Evolutionary conservation across 2,888 invertebrate species (phyloP).

Genomic region (Drosophila rubida): DNA sequence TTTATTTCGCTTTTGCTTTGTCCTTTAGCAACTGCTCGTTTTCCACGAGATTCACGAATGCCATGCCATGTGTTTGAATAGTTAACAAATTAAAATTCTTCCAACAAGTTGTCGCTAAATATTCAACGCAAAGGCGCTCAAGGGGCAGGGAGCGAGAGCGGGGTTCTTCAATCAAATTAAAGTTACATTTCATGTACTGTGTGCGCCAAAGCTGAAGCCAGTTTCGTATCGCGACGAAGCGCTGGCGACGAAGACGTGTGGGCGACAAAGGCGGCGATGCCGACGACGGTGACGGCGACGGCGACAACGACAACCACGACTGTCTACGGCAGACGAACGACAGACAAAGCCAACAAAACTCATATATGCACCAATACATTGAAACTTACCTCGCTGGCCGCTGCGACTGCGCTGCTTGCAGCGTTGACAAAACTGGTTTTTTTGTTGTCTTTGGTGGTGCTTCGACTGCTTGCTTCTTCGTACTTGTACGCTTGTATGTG

Average conservation of each 20-base stretch:
- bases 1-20: slow-evolving; percentile 30
- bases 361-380: slow-evolving; percentile 27
- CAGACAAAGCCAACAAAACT: slow-evolving; percentile 36
- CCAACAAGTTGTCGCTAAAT: slow-evolving; percentile 60
- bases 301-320: slow-evolving; percentile 24
- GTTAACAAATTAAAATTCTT: slow-evolving; percentile 59
- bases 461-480: slow-evolving; percentile 26
- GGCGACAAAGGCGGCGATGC: slow-evolving; percentile 44
- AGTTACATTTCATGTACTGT: slow-evolving; percentile 59
- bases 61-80: slow-evolving; percentile 36
- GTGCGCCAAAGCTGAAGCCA: slow-evolving; percentile 50
- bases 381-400: slow-evolving; percentile 59
- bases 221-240: slow-evolving; percentile 41
- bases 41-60: not conserved
- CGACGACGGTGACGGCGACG: slow-evolving; percentile 35
- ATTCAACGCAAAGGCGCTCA: not conserved
- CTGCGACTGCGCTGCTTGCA: slow-evolving; percentile 76
- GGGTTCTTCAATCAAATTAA: slow-evolving; percentile 64
- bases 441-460: slow-evolving; percentile 37
- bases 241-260: slow-evolving; percentile 18
- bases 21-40: slow-evolving; percentile 11
- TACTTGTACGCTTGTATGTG: slow-evolving; percentile 27
- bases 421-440: slow-evolving; percentile 72
- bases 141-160: not conserved
- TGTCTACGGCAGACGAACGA: slow-evolving; percentile 31